A percentile compares a stretch with the other conserved stretches of the same genome.
phyloP scores from a whole-genome alignment of 2,888 invertebrate species.

The Sphecodes monilicornis region DNA sequence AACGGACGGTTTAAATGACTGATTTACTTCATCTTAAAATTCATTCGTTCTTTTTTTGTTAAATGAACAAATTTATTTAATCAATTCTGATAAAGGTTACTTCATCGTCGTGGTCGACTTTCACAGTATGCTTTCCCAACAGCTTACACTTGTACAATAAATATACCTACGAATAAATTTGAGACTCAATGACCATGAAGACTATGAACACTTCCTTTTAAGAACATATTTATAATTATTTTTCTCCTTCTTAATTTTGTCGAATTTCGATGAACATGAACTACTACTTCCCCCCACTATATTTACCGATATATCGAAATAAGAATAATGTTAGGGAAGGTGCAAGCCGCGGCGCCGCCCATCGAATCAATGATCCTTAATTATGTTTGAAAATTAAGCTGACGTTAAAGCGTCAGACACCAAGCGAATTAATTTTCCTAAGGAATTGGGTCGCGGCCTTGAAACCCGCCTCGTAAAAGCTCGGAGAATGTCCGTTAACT shows the following conservation, averaged over 20 bases:
- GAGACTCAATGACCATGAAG: too few species aligned
- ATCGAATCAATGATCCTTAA: conserved; percentile 55
- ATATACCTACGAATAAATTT: too few species aligned
- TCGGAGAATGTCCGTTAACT: conserved; percentile 25
- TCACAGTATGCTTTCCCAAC: neutral
- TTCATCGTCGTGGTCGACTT: neutral
- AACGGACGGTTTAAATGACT: too few species aligned
- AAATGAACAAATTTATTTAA: neutral
- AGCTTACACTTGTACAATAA: too few species aligned
- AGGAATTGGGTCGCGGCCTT: conserved; percentile 57
- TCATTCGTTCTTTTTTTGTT: neutral
- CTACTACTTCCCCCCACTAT: conserved; percentile 37
- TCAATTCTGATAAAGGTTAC: neutral
- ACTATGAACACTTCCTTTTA: too few species aligned
- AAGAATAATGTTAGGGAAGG: conserved; percentile 45
- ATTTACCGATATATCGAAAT: conserved; percentile 42
- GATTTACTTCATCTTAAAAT: neutral
- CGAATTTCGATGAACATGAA: too few species aligned
- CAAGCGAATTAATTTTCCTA: conserved; percentile 56
- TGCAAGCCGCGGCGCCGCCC: conserved; percentile 26
- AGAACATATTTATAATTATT: neutral
- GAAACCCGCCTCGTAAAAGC: conserved; percentile 44
- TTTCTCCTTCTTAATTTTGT: too few species aligned
- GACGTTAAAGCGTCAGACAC: conserved; percentile 26
- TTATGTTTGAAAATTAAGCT: conserved; percentile 57